Conservation (phyloP, 2,888 invertebrate species). For the Drosophila prolongata region DNA sequence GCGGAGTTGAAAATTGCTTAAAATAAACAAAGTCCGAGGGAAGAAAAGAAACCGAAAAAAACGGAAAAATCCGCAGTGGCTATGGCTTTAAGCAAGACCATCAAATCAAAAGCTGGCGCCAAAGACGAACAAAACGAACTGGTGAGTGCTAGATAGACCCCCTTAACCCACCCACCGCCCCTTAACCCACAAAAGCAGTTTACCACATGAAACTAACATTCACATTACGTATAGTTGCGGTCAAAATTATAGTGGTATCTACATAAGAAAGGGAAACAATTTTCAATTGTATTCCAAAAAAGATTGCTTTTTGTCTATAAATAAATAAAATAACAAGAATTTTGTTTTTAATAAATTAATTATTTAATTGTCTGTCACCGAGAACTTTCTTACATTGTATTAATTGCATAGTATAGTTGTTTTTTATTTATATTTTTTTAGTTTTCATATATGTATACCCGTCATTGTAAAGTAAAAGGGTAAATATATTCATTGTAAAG, state of each 20-base stretch:
- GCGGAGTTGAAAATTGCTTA: not conserved
- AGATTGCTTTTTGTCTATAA: too few relatives aligned
- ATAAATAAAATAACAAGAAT: too few relatives aligned
- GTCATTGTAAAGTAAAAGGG: too few relatives aligned
- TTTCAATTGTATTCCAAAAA: too few relatives aligned
- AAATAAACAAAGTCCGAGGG: not conserved
- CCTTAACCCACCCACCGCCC: conserved; percentile 2
- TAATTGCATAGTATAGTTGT: too few relatives aligned
- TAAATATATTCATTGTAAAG: too few relatives aligned
- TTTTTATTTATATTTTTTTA: too few relatives aligned
- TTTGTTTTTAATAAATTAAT: too few relatives aligned
- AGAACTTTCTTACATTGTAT: too few relatives aligned
- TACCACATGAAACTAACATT: not conserved
- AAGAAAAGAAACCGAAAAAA: not conserved
- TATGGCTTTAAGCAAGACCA: conserved; percentile 70
- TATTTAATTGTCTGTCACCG: too few relatives aligned
- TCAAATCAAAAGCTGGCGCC: conserved; percentile 71
- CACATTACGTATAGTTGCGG: not conserved
- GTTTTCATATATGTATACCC: too few relatives aligned
- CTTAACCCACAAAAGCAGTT: not conserved
- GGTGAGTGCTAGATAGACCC: conserved; percentile 55
- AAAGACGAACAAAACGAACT: conserved; percentile 73
- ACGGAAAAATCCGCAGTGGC: conserved; percentile 19
- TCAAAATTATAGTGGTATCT: conserved; percentile 1
- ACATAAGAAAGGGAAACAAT: too few relatives aligned